phyloP scores from a whole-genome alignment of 92 coral and sea anemone species.

The Palythoa grandiflora region DNA sequence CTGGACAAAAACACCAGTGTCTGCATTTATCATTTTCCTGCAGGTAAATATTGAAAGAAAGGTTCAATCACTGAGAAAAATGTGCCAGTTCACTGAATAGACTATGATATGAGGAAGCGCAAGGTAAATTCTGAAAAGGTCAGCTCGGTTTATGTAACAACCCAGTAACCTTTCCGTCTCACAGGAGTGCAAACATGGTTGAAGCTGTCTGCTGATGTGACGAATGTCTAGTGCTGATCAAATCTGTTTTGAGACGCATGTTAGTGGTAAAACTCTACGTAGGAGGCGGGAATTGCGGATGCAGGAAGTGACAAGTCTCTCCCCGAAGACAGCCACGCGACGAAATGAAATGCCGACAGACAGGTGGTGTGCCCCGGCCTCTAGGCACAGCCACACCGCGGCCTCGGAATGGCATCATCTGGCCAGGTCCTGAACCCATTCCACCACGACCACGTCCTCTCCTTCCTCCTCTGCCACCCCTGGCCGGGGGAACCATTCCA shows the following conservation, averaged over 20 bases:
- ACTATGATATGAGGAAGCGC: background rate
- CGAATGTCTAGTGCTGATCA: background rate
- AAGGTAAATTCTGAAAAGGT: background rate
- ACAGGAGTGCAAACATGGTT: background rate
- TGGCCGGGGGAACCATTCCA: constrained; percentile 77
- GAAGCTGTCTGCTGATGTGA: background rate
- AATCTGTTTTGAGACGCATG: background rate
- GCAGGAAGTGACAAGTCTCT: constrained; percentile 90
- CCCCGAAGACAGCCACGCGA: constrained; percentile 96
- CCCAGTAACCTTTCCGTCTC: background rate
- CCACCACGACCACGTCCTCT: constrained; percentile 95
- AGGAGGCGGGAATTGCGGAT: constrained; percentile 94
- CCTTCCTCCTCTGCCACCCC: constrained; percentile 87
- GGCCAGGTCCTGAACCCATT: constrained; percentile 66
- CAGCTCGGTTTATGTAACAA: background rate
- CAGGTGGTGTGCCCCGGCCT: constrained; percentile 87
- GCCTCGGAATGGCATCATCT: constrained; percentile 72
- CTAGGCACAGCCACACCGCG: constrained; percentile 91
- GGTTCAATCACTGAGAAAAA: background rate
- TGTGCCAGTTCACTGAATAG: too few relatives aligned
- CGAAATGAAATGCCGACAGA: constrained; percentile 96
- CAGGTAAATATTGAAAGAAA: background rate
- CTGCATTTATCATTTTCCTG: background rate
- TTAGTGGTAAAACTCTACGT: constrained; percentile 10
- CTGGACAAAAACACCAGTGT: background rate